Conservation (phyloP, 2,113 vertebrate species). For the Vimba vimba region DNA sequence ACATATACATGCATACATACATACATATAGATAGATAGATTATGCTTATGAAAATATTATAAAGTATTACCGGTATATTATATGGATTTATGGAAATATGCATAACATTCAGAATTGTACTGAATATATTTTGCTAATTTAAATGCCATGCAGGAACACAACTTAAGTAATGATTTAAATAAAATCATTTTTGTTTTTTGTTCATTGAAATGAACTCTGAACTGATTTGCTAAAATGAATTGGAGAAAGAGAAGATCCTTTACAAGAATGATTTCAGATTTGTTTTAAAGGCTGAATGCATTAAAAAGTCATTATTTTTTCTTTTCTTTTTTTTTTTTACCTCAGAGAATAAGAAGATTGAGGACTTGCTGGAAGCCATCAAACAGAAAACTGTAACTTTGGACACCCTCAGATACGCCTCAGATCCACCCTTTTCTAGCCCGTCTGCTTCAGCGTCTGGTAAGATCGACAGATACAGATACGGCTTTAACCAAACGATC, state of each 20-base stretch:
- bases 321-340: conserved; percentile 48
- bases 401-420: conserved; percentile 82
- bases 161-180: no score
- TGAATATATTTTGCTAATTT: no score
- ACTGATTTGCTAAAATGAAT: no score
- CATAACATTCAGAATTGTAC: no score
- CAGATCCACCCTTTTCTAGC: conserved; percentile 81
- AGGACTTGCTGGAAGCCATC: conserved; percentile 90
- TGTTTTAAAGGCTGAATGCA: neutral
- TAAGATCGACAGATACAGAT: conserved; percentile 66
- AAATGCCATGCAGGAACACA: no score
- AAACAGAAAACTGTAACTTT: conserved; percentile 88
- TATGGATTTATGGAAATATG: no score
- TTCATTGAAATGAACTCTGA: no score
- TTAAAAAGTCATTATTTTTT: neutral
- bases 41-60: no score
- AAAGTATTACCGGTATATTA: no score
- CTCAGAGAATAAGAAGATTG: conserved; percentile 90
- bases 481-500: neutral
- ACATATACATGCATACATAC: no score
- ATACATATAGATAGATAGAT: no score
- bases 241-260: neutral
- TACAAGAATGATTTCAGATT: neutral
- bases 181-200: no score
- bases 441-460: conserved; percentile 76